Evolutionary conservation across 53 echinoderm and acorn worm genomes (phyloP).

Genomic region (Patiria pectinifera): DNA sequence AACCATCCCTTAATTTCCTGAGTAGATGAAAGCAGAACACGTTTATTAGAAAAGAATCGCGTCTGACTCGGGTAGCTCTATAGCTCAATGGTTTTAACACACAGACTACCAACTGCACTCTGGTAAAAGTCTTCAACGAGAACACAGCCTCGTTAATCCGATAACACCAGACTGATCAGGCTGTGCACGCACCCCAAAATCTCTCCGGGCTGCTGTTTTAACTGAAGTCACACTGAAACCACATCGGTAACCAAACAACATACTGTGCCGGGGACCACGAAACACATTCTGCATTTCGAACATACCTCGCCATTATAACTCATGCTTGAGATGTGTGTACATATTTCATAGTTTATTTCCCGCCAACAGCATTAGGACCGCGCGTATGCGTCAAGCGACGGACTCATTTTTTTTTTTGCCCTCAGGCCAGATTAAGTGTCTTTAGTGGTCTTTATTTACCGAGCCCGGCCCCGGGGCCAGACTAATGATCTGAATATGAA

Average conservation of each 20-base stretch:
- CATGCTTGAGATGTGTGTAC: conserved; percentile 2
- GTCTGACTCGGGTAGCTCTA: not conserved
- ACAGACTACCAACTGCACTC: not conserved
- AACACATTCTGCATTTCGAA: conserved; percentile 20
- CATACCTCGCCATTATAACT: conserved; percentile 26
- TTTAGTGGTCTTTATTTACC: conserved; percentile 34
- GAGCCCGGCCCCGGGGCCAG: not conserved
- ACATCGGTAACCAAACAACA: not conserved
- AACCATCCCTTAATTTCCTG: not conserved
- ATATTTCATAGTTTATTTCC: not conserved
- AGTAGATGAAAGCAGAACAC: no score
- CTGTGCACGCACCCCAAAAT: not conserved
- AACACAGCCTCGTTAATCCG: not conserved
- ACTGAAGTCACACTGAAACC: not conserved
- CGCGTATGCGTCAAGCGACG: not conserved
- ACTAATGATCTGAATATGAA: conserved; percentile 20
- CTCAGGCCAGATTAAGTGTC: not conserved
- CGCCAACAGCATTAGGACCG: not conserved
- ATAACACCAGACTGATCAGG: not conserved
- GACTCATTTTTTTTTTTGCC: not conserved
- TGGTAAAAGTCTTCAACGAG: not conserved
- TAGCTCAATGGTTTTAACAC: not conserved
- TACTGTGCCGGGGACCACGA: not conserved
- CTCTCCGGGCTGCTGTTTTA: not conserved
- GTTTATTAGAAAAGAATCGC: not conserved